These are phyloP conservation scores for Steinernema hermaphroditum DNA, from an alignment of 2,888 invertebrate species.

Conservation along the genomic window DNA sequence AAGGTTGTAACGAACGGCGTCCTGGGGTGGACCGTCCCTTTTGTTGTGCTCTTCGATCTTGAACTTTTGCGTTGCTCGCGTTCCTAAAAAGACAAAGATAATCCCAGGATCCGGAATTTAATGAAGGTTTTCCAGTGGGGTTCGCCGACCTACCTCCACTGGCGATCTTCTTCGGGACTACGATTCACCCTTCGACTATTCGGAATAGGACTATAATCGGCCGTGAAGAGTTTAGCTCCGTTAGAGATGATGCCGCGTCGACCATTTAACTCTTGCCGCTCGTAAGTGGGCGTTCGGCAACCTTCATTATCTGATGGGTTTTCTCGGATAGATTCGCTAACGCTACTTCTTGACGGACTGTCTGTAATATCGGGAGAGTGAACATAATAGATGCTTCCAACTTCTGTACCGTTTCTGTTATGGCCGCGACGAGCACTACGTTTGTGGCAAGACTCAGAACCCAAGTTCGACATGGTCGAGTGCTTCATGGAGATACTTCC, in stretches of 20 bases:
- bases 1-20: neutral
- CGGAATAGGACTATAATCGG: conserved; percentile 10
- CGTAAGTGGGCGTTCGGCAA: neutral
- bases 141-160: neutral
- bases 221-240: neutral
- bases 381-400: neutral
- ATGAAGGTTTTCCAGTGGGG: too few relatives aligned
- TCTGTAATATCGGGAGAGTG: neutral
- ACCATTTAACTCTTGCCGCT: neutral
- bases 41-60: neutral
- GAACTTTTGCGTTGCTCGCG: neutral
- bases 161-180: neutral
- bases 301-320: neutral
- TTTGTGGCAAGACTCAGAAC: neutral
- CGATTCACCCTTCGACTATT: neutral
- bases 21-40: neutral
- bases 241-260: neutral
- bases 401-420: neutral
- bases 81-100: neutral
- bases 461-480: neutral
- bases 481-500: neutral
- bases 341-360: conserved; percentile 8
- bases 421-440: neutral
- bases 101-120: too few relatives aligned
- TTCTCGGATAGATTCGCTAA: neutral